These are phyloP conservation scores for Drosophila multiciliata DNA, from an alignment of 2,888 invertebrate genomes.

Conservation along the genomic window DNA sequence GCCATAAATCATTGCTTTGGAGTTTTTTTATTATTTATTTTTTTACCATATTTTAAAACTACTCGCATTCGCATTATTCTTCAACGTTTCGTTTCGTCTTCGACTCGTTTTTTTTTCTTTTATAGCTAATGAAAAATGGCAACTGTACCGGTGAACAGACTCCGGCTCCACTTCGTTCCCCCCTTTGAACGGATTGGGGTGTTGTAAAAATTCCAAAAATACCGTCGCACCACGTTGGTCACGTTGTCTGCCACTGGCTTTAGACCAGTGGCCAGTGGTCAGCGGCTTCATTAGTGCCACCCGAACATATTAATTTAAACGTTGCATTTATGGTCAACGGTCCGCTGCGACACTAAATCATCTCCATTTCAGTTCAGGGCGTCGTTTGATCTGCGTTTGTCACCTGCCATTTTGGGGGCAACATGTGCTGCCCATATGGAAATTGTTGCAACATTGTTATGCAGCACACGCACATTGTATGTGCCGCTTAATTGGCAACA, in stretches of 20 bases:
- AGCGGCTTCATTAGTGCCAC: constrained; percentile 73
- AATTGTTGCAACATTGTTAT: constrained; percentile 56
- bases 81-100: constrained; percentile 47
- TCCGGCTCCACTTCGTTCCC: background rate
- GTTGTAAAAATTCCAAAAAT: constrained; percentile 79
- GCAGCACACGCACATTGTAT: constrained; percentile 41
- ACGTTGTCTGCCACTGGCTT: constrained; percentile 49
- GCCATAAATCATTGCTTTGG: constrained; percentile 74
- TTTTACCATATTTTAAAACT: constrained; percentile 73
- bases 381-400: constrained; percentile 57
- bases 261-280: constrained; percentile 7
- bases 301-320: constrained; percentile 79
- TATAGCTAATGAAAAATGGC: constrained; percentile 54
- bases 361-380: constrained; percentile 51
- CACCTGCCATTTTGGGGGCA: constrained; percentile 44
- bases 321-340: constrained; percentile 60
- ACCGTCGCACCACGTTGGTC: constrained; percentile 65
- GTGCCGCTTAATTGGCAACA: constrained; percentile 67
- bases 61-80: constrained; percentile 63
- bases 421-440: constrained; percentile 57
- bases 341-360: constrained; percentile 68
- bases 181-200: constrained; percentile 35
- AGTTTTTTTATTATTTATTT: constrained; percentile 64
- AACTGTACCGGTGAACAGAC: constrained; percentile 25
- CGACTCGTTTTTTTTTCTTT: constrained; percentile 23